Percentiles rank a stretch among this genome's conserved stretches.
These are phyloP conservation scores for Condylura cristata DNA, from an alignment of 2,113 vertebrate genomes.

Conservation along the genomic window DNA sequence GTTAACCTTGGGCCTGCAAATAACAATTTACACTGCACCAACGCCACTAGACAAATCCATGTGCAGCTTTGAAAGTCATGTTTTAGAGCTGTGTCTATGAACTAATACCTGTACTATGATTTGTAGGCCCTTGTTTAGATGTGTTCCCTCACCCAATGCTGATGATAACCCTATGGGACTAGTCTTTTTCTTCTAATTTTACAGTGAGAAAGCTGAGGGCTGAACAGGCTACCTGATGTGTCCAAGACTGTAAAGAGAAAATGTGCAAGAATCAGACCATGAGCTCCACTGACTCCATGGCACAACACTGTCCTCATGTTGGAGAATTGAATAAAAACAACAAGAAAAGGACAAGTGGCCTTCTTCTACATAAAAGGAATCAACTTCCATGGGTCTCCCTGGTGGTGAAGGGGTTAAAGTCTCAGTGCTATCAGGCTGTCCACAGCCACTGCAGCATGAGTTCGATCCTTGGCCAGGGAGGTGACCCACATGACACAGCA, in stretches of 20 bases:
- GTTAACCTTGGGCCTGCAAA: neutral
- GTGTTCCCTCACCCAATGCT: neutral
- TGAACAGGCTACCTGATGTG: neutral
- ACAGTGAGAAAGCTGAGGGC: neutral
- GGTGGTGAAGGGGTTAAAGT: too few species aligned
- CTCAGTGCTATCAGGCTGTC: too few species aligned
- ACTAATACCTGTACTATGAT: neutral
- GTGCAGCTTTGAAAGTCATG: neutral
- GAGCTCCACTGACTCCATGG: neutral
- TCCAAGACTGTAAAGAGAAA: neutral
- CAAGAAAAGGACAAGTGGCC: neutral
- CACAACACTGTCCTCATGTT: neutral
- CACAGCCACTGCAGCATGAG: too few species aligned
- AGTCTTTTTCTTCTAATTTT: neutral
- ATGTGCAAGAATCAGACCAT: neutral
- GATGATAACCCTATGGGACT: neutral
- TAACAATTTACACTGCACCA: rapidly evolving
- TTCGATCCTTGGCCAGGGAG: too few species aligned
- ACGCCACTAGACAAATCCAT: neutral
- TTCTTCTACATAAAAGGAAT: neutral
- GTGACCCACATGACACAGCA: too few species aligned
- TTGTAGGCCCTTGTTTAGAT: neutral
- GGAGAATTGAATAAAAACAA: neutral
- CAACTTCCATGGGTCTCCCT: neutral
- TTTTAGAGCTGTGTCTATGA: neutral